Evolutionary conservation across 1,140 invertebrate genomes (phyloP), one percentile per base, ranked within the genome.

Genomic region (Trichonephila clavipes): DNA sequence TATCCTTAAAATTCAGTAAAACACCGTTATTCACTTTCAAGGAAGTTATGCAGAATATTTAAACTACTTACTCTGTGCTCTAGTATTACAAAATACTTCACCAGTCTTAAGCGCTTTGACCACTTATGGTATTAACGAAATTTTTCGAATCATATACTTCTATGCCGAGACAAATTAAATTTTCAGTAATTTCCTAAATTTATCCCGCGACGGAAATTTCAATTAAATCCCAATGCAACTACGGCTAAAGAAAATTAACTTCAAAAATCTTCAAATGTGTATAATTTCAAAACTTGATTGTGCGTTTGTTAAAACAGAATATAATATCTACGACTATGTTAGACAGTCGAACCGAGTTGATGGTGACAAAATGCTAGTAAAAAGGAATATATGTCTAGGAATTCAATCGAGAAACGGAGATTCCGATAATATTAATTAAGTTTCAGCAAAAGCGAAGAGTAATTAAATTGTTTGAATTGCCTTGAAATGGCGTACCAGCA

Each of bases 361-460:
- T 5, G 87, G 40, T 88, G 44, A 64, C 58, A 59, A 90, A 82
- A 66, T 21, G n/a, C 64, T 24, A 66, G 64, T 66, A 82, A 90
- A 82, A 82, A 90, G 72, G 51, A 90, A 81, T 90, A 81, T 90
- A 19, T 90, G 66, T 62, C 21, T 28, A 8, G 72, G 51, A 90
- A 62, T 90, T 90, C 69, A 62, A 90, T 90, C 88, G 88, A 62
- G 88, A 24, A 82, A 72, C 19, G 51, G 44, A 82, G 58, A 61
- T 69, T 90, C 88, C 88, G 88, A 90, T 90, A 90, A 90, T 90
- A 90, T 90, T 90, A 90, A 90, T 90, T 90, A 82, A 90, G 88
- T 90, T 72, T 72, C 72, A 61, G 72, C 72, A 90, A 90, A 82
- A 82, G 88, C n/a, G 88, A 16, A 81, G 24, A 90, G 72, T 90